A percentile compares a stretch with the other conserved stretches of the same genome.
Evolutionary conservation across 1,140 invertebrate species (phyloP).

Genomic region (Sycophila sp.): DNA sequence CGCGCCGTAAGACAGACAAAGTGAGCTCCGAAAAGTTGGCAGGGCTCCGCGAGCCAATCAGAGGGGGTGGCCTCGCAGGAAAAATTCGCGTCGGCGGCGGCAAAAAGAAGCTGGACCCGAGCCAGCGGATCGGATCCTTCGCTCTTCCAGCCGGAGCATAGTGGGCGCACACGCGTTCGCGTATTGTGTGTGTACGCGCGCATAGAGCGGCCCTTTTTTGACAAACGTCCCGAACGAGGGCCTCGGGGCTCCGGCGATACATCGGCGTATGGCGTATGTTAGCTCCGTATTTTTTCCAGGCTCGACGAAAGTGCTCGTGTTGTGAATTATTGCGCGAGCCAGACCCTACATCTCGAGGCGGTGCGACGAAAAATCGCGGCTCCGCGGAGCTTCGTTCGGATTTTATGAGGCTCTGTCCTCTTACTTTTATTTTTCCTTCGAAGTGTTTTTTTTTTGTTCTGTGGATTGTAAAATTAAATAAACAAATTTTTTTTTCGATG

Average conservation of each 20-base stretch:
- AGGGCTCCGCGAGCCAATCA: background rate
- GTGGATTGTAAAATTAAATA: background rate
- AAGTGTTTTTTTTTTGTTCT: too few relatives aligned
- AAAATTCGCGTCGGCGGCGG: background rate
- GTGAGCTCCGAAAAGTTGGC: background rate
- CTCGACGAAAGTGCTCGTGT: background rate
- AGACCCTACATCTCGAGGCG: too few relatives aligned
- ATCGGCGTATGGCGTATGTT: too few relatives aligned
- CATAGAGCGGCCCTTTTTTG: constrained; percentile 14
- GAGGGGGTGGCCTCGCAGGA: background rate
- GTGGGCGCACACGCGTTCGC: too few relatives aligned
- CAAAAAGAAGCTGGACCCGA: background rate
- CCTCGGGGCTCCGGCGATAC: background rate
- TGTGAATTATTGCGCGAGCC: constrained; percentile 13
- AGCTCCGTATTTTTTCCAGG: background rate
- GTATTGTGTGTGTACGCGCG: too few relatives aligned
- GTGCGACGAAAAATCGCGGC: too few relatives aligned
- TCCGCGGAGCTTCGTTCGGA: too few relatives aligned
- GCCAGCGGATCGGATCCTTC: background rate
- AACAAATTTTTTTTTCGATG: too few relatives aligned
- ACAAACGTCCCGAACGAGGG: constrained; percentile 1
- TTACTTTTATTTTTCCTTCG: background rate
- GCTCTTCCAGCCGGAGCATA: constrained; percentile 1
- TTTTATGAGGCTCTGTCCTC: too few relatives aligned
- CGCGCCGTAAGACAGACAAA: constrained; percentile 17